phyloP scores from a whole-genome alignment of 2,113 vertebrate species.

The Hemicordylus capensis region DNA sequence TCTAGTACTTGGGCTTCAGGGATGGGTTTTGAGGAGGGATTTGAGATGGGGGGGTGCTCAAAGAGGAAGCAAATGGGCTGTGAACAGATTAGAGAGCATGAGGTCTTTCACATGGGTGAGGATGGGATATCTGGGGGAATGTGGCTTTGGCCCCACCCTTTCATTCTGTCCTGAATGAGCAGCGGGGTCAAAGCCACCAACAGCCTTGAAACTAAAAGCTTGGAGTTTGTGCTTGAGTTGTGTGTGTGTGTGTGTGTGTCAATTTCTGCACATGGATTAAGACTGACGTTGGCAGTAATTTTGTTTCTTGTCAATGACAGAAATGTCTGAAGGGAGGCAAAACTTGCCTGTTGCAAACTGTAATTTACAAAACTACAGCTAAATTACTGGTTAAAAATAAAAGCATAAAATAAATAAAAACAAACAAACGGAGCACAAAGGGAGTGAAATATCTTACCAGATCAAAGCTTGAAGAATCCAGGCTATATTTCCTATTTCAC shows the following conservation, averaged over 20 bases:
- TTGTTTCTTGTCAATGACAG: neutral
- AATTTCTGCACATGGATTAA: too few relatives aligned
- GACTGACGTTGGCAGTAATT: neutral
- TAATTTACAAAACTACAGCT: neutral
- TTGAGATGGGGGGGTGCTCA: neutral
- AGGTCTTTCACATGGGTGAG: neutral
- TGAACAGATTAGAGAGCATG: neutral
- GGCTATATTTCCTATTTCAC: conserved; percentile 16
- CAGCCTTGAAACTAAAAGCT: neutral
- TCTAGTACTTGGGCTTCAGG: neutral
- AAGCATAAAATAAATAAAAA: too few relatives aligned
- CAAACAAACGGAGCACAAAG: neutral
- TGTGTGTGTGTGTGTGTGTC: neutral
- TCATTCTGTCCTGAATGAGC: too few relatives aligned
- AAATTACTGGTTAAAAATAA: neutral
- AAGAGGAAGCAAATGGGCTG: neutral
- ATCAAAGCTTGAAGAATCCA: conserved; percentile 15
- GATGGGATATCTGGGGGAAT: too few relatives aligned
- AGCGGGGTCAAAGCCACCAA: too few relatives aligned
- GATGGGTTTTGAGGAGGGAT: neutral
- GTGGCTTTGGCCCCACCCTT: too few relatives aligned
- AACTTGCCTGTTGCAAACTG: neutral
- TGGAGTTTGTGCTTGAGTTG: neutral
- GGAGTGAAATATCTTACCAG: conserved; percentile 31
- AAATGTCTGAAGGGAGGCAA: neutral